These are phyloP conservation scores for Oikopleura dioica DNA, from an alignment of 23 tunicate species.

Conservation along the genomic window DNA sequence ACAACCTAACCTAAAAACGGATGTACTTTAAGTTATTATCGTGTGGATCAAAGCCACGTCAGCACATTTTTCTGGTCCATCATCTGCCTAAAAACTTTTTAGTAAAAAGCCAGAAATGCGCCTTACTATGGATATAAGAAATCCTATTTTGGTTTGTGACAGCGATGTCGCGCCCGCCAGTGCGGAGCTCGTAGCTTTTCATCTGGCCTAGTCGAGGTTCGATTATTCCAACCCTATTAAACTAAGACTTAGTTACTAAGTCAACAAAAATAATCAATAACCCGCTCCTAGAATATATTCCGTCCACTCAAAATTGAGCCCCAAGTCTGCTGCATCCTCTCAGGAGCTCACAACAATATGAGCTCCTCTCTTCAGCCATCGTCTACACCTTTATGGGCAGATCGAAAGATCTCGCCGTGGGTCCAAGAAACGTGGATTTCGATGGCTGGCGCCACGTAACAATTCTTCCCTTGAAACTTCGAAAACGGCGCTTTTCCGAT, in stretches of 20 bases:
- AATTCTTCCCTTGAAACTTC: no score
- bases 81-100: no score
- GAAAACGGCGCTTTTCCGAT: no score
- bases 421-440: neutral
- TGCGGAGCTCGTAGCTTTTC: conserved; percentile 38
- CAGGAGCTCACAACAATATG: conserved; percentile 77
- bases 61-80: no score
- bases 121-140: conserved; percentile 76
- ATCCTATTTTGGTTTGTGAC: conserved; percentile 87
- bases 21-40: no score
- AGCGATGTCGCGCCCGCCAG: conserved; percentile 50
- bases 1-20: no score
- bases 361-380: no score
- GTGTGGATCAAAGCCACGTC: no score
- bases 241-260: no score
- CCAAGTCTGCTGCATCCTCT: conserved; percentile 64
- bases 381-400: conserved; percentile 1
- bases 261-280: no score
- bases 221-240: no score
- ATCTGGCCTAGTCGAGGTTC: no score
- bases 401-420: conserved; percentile 2
- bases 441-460: neutral
- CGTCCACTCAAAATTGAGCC: conserved; percentile 55
- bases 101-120: conserved; percentile 77
- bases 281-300: conserved; percentile 60